Percentiles rank a stretch among this genome's conserved stretches.
These are phyloP conservation scores for Hypselothyrea guttata DNA, from an alignment of 2,888 invertebrate genomes.

Conservation along the genomic window DNA sequence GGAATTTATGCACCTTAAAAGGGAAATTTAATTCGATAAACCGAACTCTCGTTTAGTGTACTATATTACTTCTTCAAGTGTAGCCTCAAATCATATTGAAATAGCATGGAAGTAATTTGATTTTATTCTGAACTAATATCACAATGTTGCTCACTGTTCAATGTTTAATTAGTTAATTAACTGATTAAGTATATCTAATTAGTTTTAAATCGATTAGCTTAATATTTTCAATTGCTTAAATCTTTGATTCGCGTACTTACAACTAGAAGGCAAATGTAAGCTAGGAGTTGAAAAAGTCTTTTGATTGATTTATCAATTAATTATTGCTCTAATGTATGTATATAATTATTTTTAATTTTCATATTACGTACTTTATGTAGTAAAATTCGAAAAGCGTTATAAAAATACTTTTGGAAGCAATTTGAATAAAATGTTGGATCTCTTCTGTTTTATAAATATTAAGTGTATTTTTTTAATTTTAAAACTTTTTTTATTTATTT, in stretches of 20 bases:
- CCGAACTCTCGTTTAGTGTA: constrained; percentile 33
- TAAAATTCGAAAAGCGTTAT: constrained; percentile 76
- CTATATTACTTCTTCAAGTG: too few relatives aligned
- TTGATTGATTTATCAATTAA: constrained; percentile 51
- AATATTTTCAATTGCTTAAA: constrained; percentile 26
- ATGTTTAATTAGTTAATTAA: constrained; percentile 4
- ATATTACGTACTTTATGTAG: constrained; percentile 20
- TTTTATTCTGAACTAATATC: constrained; percentile 77
- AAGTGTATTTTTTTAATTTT: constrained; percentile 33
- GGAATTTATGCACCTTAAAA: constrained; percentile 52
- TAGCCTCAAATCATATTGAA: constrained; percentile 53
- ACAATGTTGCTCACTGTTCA: constrained; percentile 75
- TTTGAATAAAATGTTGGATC: constrained; percentile 58
- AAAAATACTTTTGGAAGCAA: constrained; percentile 76
- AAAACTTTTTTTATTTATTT: constrained; percentile 25
- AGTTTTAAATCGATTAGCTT: constrained; percentile 17
- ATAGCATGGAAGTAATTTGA: constrained; percentile 75
- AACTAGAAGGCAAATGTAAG: constrained; percentile 76
- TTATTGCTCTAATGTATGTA: constrained; percentile 66
- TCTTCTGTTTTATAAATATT: constrained; percentile 33
- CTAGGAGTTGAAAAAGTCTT: constrained; percentile 73
- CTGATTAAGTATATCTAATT: constrained; percentile 31
- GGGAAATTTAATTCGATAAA: constrained; percentile 28
- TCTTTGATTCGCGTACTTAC: constrained; percentile 55
- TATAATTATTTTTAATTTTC: constrained; percentile 26